Conservation (phyloP, 2,797 vertebrate genomes). For the Aphelocoma californica region DNA sequence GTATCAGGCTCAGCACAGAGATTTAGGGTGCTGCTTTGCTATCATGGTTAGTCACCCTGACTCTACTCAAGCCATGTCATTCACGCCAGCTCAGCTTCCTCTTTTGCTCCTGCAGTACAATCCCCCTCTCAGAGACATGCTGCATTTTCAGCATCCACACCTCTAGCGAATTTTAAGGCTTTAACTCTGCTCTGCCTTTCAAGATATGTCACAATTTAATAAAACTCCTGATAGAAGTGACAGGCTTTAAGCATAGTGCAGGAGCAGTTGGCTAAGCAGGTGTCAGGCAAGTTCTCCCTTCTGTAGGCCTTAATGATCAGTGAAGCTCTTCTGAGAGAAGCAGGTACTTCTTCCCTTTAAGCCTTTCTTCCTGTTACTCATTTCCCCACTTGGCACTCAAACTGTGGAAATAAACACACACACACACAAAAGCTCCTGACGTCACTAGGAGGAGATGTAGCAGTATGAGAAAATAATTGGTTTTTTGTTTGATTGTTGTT, state of each 20-base stretch:
- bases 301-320: not conserved
- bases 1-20: not conserved
- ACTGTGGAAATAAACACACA: conserved; percentile 19
- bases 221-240: not conserved
- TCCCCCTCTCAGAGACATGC: not conserved
- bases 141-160: not conserved
- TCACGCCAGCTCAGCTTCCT: not conserved
- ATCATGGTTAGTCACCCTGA: not conserved
- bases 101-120: not conserved
- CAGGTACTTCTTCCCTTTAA: conserved; percentile 3
- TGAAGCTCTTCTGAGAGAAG: not conserved
- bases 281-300: not conserved
- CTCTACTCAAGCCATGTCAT: not conserved
- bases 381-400: conserved; percentile 19
- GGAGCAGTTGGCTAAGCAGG: not conserved
- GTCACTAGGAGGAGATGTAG: not conserved
- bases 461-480: not conserved
- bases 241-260: not conserved
- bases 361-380: conserved; percentile 19
- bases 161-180: not conserved
- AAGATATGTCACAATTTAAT: not conserved
- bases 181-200: not conserved
- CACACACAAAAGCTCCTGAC: not conserved
- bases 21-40: not conserved
- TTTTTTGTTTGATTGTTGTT: not conserved